Evolutionary conservation across 2,113 vertebrate species (phyloP), one percentile per base, ranked within the genome.

Genomic region (Gymnorhina tibicen): DNA sequence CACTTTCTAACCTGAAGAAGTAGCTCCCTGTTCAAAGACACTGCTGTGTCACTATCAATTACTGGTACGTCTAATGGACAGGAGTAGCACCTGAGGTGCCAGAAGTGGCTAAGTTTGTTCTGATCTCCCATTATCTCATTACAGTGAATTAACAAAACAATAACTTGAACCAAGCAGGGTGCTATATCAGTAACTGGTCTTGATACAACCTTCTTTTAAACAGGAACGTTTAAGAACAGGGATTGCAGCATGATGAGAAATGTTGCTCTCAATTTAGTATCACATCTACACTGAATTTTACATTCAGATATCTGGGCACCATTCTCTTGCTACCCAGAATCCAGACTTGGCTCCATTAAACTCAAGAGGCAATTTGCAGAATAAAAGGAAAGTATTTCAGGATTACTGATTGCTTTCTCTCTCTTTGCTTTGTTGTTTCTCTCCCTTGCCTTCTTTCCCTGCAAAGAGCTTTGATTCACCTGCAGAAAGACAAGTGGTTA

Each of bases 111-210:
- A 39, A 9, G 10, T 92, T 93, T 78, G 79, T 69, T 79, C 58
- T 73, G 49, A 76, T 91, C 46, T 78, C 46, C 73, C 73, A 76
- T 96, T 91, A 89, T 30, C n/a, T 85, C 79, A 79, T 93, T 82
- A 85, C 37, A 72, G 33, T 44, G 22, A 95, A 91, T 85, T 89
- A 93, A 88, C 77, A 85, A 91, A 95, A 56, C 56, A 81, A 18
- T 73, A 89, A 62, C 52, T 47, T 75, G 33, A 85, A 44, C 24
- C 27, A 70, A 85, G 72, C 35, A 85, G 35, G 24, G 15, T 44
- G 37, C 30, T 80, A 3, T 53, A 42, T n/a, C 35, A 60, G 56
- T 66, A 72, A 59, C 5, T 17, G 49, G 35, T 85, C 70, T 87
- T 75, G 39, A 55, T 44, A 66, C 1, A n/a, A 4, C 28, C 28